A percentile compares a stretch with the other conserved stretches of the same genome.
phyloP scores from a whole-genome alignment of 2,888 invertebrate genomes.

The Dryococelus australis region DNA sequence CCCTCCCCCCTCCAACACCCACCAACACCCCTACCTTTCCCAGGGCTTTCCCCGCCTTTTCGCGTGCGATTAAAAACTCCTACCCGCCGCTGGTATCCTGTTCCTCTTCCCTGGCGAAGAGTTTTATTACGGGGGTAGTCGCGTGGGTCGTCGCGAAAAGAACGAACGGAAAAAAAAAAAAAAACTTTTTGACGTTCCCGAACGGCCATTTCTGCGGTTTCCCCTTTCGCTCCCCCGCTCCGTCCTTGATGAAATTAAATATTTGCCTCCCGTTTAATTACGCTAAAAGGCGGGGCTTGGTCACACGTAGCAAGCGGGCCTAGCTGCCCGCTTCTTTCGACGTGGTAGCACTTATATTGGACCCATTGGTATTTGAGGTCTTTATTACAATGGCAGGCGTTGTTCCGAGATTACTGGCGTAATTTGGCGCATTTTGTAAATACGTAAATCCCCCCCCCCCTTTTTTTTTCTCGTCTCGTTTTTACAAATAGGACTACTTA shows the following conservation, averaged over 20 bases:
- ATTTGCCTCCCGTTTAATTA: conserved; percentile 3
- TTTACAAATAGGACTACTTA: no score
- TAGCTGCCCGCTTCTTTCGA: not conserved
- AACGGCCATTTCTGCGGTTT: conserved; percentile 3
- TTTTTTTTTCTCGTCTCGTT: no score
- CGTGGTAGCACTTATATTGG: no score
- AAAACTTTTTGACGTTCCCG: not conserved
- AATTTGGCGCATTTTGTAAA: no score
- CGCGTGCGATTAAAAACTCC: not conserved
- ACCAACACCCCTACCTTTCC: no score
- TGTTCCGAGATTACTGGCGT: no score
- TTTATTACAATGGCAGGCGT: no score
- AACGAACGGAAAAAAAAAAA: no score
- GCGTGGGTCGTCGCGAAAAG: not conserved
- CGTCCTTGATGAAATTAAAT: not conserved
- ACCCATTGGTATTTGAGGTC: no score
- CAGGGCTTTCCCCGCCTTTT: not conserved
- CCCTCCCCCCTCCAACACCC: no score
- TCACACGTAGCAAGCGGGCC: not conserved
- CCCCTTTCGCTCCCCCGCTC: not conserved
- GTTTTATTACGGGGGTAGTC: not conserved
- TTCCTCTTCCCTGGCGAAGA: conserved; percentile 16
- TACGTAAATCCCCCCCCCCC: no score
- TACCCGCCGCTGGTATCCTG: not conserved
- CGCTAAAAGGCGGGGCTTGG: not conserved